Evolutionary conservation across 2,797 vertebrate species (phyloP).

Genomic region (Eulemur coronatus): DNA sequence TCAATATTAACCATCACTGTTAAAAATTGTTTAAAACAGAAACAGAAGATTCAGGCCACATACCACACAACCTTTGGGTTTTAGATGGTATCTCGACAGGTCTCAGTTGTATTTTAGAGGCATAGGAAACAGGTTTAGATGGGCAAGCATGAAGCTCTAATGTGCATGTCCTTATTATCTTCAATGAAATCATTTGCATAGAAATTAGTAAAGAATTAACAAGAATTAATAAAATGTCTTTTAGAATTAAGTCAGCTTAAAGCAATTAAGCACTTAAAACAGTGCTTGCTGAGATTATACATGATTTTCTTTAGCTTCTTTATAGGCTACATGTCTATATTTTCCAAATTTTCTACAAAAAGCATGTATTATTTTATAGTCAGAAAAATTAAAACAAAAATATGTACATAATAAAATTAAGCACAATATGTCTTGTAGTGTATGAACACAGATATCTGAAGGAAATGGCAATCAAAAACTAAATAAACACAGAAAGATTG

Average conservation of each 20-base stretch:
- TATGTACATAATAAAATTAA: background rate
- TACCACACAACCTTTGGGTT: background rate
- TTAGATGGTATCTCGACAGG: background rate
- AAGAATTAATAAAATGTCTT: background rate
- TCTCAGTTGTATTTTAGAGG: background rate
- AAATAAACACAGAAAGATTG: background rate
- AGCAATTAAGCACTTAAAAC: background rate
- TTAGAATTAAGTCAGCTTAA: constrained; percentile 35
- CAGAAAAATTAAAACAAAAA: constrained; percentile 1
- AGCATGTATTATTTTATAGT: background rate
- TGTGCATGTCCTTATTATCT: background rate
- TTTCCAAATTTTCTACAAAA: constrained; percentile 39
- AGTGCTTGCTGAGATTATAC: background rate
- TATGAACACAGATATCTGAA: background rate
- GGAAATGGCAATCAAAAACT: background rate
- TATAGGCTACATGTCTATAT: background rate
- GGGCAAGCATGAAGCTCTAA: background rate
- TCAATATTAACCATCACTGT: background rate
- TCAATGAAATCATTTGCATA: background rate
- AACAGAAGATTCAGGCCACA: background rate
- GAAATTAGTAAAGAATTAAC: background rate
- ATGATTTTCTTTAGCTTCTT: background rate
- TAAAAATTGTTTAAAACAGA: background rate
- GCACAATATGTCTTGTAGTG: background rate
- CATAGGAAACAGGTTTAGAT: background rate